These are phyloP conservation scores for Ophion ventricosus DNA, from an alignment of 2,888 invertebrate species.

Conservation along the genomic window DNA sequence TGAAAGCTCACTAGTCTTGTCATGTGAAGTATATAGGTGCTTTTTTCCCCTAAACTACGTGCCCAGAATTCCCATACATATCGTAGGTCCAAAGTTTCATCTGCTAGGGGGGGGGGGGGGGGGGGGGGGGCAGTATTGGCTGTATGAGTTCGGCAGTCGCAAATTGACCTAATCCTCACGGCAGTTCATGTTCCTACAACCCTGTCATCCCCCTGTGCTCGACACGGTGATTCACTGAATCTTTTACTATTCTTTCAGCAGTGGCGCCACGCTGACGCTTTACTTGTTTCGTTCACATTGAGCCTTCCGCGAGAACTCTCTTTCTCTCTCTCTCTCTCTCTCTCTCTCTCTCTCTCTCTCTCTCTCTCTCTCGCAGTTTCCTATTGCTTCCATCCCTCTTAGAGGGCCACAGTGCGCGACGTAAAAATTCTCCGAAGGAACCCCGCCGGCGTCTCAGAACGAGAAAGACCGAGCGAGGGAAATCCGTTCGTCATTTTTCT, in stretches of 20 bases:
- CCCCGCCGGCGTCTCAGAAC: conserved; percentile 8
- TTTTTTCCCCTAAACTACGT: neutral
- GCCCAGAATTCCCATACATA: neutral
- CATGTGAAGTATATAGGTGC: neutral
- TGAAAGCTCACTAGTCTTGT: neutral
- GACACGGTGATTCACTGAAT: conserved; percentile 26
- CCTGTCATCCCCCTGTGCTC: conserved; percentile 18
- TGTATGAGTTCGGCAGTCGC: neutral
- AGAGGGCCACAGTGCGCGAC: conserved; percentile 26
- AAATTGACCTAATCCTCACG: conserved; percentile 50
- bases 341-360: conserved; percentile 30
- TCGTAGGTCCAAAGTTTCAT: neutral
- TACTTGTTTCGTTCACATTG: conserved; percentile 32
- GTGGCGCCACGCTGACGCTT: conserved; percentile 41
- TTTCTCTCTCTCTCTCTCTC: conserved; percentile 14
- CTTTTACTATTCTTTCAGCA: conserved; percentile 46
- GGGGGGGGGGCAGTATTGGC: too few species aligned
- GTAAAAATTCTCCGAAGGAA: conserved; percentile 36
- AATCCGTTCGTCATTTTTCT: neutral
- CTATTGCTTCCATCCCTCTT: neutral
- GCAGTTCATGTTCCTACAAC: conserved; percentile 15
- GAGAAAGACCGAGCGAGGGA: neutral
- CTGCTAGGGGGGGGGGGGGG: too few species aligned
- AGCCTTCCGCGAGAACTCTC: neutral
- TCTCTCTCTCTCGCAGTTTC: neutral